phyloP scores from a whole-genome alignment of 2,113 vertebrate genomes.

The Podarcis raffonei region DNA sequence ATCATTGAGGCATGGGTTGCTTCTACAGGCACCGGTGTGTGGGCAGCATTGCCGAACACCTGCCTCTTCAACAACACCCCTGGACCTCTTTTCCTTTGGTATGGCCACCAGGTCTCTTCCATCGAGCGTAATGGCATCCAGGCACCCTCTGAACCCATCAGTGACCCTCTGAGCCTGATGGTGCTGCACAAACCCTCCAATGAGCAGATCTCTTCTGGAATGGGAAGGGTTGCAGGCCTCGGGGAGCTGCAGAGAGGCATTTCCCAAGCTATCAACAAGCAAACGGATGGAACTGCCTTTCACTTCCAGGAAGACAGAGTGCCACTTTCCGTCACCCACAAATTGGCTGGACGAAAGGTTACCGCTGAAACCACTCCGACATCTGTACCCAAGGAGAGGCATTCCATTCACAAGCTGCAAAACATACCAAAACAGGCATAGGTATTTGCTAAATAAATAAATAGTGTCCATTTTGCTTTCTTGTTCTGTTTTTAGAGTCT shows the following conservation, averaged over 20 bases:
- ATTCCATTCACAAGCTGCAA: slow-evolving; percentile 81
- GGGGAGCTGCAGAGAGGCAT: slow-evolving; percentile 63
- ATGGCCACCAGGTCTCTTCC: slow-evolving; percentile 73
- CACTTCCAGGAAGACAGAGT: slow-evolving; percentile 84
- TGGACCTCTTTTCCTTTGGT: slow-evolving; percentile 54
- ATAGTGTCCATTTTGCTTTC: background rate
- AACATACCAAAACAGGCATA: slow-evolving; percentile 22
- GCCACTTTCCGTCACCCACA: slow-evolving; percentile 85
- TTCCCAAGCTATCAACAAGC: slow-evolving; percentile 74
- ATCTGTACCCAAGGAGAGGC: slow-evolving; percentile 81
- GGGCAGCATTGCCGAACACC: slow-evolving; percentile 85
- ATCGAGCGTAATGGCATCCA: slow-evolving; percentile 83
- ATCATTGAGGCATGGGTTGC: slow-evolving; percentile 81
- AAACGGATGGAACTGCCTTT: slow-evolving; percentile 75
- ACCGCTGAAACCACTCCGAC: slow-evolving; percentile 61
- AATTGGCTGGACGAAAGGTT: slow-evolving; percentile 67
- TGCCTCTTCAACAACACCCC: slow-evolving; percentile 74
- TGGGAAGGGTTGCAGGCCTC: slow-evolving; percentile 74
- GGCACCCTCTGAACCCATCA: slow-evolving; percentile 85
- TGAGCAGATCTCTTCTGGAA: slow-evolving; percentile 74
- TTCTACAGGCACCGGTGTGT: slow-evolving; percentile 69
- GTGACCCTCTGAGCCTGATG: slow-evolving; percentile 49
- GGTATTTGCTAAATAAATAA: fast-evolving
- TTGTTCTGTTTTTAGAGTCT: background rate
- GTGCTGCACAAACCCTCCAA: slow-evolving; percentile 72